Evolutionary conservation across 1,140 invertebrate genomes (phyloP).

Genomic region (Drosophila triauraria): DNA sequence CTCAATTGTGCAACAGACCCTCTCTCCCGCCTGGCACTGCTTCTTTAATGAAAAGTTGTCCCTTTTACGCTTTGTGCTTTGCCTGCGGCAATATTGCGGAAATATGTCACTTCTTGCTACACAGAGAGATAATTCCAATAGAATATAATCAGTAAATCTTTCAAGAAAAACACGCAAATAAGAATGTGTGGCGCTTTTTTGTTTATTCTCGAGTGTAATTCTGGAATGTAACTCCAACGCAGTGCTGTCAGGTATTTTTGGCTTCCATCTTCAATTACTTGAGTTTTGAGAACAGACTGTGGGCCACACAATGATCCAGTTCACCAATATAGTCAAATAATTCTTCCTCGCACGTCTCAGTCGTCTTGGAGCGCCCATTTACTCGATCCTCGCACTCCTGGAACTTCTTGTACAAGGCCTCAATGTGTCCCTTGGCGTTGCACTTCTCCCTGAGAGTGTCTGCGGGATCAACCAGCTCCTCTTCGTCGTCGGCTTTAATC

Average conservation of each 20-base stretch:
- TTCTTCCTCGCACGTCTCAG: constrained; percentile 95
- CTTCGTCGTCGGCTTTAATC: constrained; percentile 89
- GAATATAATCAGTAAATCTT: not conserved
- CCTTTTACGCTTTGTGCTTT: constrained; percentile 62
- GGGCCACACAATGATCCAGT: constrained; percentile 95
- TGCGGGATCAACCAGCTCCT: constrained; percentile 92
- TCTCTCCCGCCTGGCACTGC: constrained; percentile 11
- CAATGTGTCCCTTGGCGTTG: constrained; percentile 87
- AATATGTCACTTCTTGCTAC: constrained; percentile 71
- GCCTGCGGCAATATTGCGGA: constrained; percentile 76
- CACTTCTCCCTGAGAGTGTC: constrained; percentile 89
- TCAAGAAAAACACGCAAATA: not conserved
- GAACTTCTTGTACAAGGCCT: constrained; percentile 88
- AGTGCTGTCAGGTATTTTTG: no score
- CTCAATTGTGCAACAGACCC: constrained; percentile 76
- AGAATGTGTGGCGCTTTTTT: no score
- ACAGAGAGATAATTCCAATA: not conserved
- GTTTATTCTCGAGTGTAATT: no score
- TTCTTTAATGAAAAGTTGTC: constrained; percentile 72
- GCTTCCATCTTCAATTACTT: constrained; percentile 86
- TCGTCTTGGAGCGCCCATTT: constrained; percentile 90
- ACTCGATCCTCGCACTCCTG: constrained; percentile 95
- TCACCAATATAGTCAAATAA: constrained; percentile 95
- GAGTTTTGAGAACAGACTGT: constrained; percentile 90
- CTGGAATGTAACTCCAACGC: no score